Percentiles rank a stretch among this genome's conserved stretches.
Evolutionary conservation across 1,140 invertebrate genomes (phyloP).

Genomic region (Leptestheria dahalacensis): DNA sequence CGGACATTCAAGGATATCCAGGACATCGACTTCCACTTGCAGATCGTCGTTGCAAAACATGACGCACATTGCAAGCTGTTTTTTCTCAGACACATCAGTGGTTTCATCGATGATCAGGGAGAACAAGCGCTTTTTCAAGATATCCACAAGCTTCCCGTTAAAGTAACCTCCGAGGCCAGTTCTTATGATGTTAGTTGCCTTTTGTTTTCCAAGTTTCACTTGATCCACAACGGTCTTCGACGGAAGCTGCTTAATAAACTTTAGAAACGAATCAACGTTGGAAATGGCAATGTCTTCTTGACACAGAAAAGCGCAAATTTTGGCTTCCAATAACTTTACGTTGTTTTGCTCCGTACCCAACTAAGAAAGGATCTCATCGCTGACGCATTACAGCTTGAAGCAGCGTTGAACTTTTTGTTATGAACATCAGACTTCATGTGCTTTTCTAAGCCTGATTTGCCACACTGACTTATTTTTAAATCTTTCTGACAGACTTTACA

Average conservation of each 20-base stretch:
- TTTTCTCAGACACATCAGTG: conserved; percentile 3
- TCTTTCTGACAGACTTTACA: no score
- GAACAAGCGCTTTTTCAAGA: background rate
- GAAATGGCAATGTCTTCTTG: background rate
- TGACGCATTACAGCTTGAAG: no score
- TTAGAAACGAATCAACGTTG: background rate
- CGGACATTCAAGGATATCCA: background rate
- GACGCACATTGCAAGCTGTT: background rate
- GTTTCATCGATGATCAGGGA: background rate
- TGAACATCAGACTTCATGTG: no score
- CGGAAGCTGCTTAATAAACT: background rate
- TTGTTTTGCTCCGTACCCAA: no score
- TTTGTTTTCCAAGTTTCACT: background rate
- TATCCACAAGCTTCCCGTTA: background rate
- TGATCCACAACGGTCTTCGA: background rate
- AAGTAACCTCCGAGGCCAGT: background rate
- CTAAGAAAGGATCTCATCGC: no score
- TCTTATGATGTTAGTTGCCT: background rate
- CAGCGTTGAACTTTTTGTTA: no score
- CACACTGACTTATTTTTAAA: no score
- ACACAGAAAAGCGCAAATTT: no score
- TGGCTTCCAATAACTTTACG: no score
- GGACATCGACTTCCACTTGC: background rate
- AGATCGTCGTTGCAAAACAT: conserved; percentile 1
- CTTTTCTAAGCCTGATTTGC: no score